Evolutionary conservation across 2,888 invertebrate species (phyloP).

Genomic region (Timema cristinae): DNA sequence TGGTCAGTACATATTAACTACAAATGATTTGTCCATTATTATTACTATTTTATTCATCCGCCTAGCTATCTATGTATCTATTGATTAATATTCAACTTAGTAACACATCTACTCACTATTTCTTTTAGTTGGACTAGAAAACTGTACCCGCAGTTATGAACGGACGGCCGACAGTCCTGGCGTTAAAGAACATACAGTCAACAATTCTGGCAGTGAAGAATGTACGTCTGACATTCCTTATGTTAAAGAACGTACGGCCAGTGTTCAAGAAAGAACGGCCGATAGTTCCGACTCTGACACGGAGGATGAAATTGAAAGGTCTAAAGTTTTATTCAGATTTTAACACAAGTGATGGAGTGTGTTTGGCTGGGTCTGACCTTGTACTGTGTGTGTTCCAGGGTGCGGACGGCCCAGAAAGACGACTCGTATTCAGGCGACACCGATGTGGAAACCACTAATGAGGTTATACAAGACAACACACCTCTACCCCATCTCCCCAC

Average conservation of each 20-base stretch:
- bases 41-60: no score
- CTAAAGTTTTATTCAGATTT: slow-evolving; percentile 27
- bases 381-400: no score
- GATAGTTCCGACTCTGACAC: slow-evolving; percentile 50
- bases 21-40: no score
- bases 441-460: slow-evolving; percentile 39
- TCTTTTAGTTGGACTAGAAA: slow-evolving; percentile 5
- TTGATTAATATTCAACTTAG: no score
- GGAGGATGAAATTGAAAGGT: slow-evolving; percentile 59
- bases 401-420: no score
- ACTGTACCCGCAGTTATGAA: background rate
- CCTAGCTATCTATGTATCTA: no score
- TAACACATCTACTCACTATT: background rate
- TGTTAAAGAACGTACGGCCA: background rate
- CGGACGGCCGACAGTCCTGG: no score
- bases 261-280: slow-evolving; percentile 20
- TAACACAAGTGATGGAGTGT: no score
- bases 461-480: slow-evolving; percentile 26
- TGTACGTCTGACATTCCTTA: no score
- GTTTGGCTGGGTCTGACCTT: background rate
- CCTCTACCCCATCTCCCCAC: slow-evolving; percentile 44
- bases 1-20: background rate
- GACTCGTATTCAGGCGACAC: slow-evolving; percentile 42
- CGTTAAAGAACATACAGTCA: no score
- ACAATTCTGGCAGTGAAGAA: no score